These are phyloP conservation scores for Phataginus tetradactyla DNA, from an alignment of 2,797 vertebrate genomes.

Conservation along the genomic window DNA sequence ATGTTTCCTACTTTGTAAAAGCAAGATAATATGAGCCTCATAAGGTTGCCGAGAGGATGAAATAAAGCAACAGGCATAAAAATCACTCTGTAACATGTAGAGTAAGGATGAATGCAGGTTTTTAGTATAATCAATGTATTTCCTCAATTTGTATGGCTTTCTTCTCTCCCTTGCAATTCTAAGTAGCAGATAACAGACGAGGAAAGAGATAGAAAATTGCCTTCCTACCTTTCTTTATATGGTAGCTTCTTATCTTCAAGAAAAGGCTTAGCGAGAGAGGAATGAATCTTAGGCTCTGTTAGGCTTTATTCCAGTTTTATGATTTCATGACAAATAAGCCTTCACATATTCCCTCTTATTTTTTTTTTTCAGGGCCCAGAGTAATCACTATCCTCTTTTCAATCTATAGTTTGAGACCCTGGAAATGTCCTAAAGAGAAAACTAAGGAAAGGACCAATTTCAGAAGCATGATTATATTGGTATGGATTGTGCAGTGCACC, in stretches of 20 bases:
- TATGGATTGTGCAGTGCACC: neutral
- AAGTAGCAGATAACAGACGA: neutral
- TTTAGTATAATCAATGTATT: neutral
- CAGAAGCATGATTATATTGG: neutral
- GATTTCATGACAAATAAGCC: slow-evolving; percentile 57
- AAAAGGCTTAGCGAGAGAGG: neutral
- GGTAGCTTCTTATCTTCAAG: slow-evolving; percentile 44
- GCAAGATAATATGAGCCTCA: neutral
- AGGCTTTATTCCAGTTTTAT: slow-evolving; percentile 38
- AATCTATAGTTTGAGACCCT: slow-evolving; percentile 1
- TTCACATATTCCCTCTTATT: neutral
- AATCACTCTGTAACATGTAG: neutral
- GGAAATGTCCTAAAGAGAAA: neutral
- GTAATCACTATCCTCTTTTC: neutral
- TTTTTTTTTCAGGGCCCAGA: neutral
- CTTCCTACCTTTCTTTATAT: slow-evolving; percentile 48
- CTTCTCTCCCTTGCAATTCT: slow-evolving; percentile 25
- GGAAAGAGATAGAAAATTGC: neutral
- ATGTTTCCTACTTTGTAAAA: neutral
- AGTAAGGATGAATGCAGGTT: neutral
- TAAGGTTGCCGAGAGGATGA: neutral
- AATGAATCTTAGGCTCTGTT: neutral
- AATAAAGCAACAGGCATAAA: neutral
- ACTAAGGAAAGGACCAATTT: neutral
- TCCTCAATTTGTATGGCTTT: neutral